Evolutionary conservation across 1,140 invertebrate genomes (phyloP).

Genomic region (Sminthurides bifidus): DNA sequence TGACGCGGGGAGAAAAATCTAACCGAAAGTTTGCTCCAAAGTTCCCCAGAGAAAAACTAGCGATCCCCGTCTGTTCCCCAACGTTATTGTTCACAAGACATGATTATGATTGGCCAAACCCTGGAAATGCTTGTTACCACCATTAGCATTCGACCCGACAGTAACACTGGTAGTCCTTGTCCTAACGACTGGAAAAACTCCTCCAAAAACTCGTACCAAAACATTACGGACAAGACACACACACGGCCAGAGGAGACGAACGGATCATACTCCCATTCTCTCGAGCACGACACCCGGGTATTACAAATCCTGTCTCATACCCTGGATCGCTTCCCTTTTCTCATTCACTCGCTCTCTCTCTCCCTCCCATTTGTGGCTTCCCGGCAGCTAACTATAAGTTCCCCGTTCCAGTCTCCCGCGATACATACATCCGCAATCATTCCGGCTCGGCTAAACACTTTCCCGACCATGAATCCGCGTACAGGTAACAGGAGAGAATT

Average conservation of each 20-base stretch:
- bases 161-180: constrained; percentile 30
- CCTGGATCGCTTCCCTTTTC: background rate
- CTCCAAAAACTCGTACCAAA: constrained; percentile 13
- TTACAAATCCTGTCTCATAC: background rate
- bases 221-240: constrained; percentile 25
- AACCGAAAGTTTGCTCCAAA: constrained; percentile 17
- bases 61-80: constrained; percentile 15
- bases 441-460: too few species aligned
- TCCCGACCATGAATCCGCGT: too few species aligned
- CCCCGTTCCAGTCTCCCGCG: too few species aligned
- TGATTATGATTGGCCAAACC: constrained; percentile 33
- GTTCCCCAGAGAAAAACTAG: constrained; percentile 28
- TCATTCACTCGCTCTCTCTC: background rate
- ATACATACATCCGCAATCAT: too few species aligned
- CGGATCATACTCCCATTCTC: background rate
- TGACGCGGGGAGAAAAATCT: constrained; percentile 24
- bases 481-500: too few species aligned
- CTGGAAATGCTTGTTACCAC: constrained; percentile 32
- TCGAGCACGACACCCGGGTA: background rate
- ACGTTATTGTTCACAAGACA: constrained; percentile 31
- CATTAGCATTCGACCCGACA: constrained; percentile 33
- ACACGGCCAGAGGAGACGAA: constrained; percentile 6
- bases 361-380: background rate
- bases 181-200: constrained; percentile 22
- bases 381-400: too few species aligned